Evolutionary conservation across 2,797 vertebrate species (phyloP).

Genomic region (Sebastolobus altivelis): DNA sequence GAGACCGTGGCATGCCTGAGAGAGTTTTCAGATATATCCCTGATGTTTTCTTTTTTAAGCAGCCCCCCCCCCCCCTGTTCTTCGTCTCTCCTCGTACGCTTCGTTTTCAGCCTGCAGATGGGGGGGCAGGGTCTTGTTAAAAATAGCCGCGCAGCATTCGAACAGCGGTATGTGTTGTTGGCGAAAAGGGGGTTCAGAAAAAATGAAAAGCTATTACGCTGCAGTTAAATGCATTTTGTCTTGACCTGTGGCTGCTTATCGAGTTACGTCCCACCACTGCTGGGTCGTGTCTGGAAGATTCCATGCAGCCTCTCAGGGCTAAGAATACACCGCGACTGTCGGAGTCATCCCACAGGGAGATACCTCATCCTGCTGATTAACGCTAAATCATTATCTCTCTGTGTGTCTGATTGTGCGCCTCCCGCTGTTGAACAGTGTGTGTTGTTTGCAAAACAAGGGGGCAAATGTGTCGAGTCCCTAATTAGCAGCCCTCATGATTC

Average conservation of each 20-base stretch:
- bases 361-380: slow-evolving; percentile 62
- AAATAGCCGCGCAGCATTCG: slow-evolving; percentile 59
- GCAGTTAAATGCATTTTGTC: slow-evolving; percentile 71
- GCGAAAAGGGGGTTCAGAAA: slow-evolving; percentile 42
- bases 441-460: slow-evolving; percentile 79
- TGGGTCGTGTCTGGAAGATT: slow-evolving; percentile 41
- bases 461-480: slow-evolving; percentile 74
- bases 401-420: slow-evolving; percentile 67
- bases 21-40: slow-evolving; percentile 69
- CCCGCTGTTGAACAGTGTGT: slow-evolving; percentile 72
- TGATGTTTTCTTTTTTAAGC: slow-evolving; percentile 68
- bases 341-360: slow-evolving; percentile 30
- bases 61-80: slow-evolving; percentile 37
- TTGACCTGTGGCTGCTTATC: slow-evolving; percentile 73
- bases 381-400: slow-evolving; percentile 69
- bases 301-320: slow-evolving; percentile 50
- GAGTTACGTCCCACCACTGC: slow-evolving; percentile 57
- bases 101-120: slow-evolving; percentile 54
- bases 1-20: slow-evolving; percentile 65
- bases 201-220: slow-evolving; percentile 70
- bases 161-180: slow-evolving; percentile 42
- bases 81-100: slow-evolving; percentile 51
- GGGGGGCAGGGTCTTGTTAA: slow-evolving; percentile 61
- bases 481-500: slow-evolving; percentile 78
- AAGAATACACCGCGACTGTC: slow-evolving; percentile 49